Evolutionary conservation across 1,140 invertebrate genomes (phyloP), one percentile per base, ranked within the genome.

Genomic region (Phymorhynchus buccinoides): DNA sequence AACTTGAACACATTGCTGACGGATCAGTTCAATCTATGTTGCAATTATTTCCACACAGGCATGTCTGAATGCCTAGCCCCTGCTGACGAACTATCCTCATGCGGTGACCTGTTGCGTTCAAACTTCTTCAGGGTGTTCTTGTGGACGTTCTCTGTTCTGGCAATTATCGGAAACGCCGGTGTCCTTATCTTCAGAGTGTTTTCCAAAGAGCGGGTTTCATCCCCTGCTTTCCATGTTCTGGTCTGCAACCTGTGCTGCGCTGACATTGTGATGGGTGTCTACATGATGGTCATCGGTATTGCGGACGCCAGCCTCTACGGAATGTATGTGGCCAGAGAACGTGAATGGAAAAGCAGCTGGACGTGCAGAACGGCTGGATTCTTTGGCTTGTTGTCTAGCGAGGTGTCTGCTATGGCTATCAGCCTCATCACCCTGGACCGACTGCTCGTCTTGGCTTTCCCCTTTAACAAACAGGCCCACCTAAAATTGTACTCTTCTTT

Each of bases 261-360:
- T 37, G 90, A 92, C 68, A 84, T 91, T n/a, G 16, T 91, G 30
- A 92, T 91, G 91, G 91, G 91, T 6, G 48, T 92, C 16, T 91
- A 92, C 82, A 71, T 92, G 48, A 41, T 89, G 12, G 87, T 91
- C 12, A 90, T 91, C 41, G 90, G 88, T 9, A 41, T 86, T 16
- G 88, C 88, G 3, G 90, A 91, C 80, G 52, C 81, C 3, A 32
- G 81, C 18, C 90, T 87, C 62, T 78, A 86, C n/a, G 89, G 87
- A n/a, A 75, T 39, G 7, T 92, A 91, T 75, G 82, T 88, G 7
- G 84, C 84, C 39, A 41, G 89, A 77, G 90, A 85, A 37, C 16
- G 27, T 7, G 7, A 73, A 0, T 91, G 90, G 91, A 85, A 84
- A 68, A 52, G 79, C 0, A 89, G 91, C 66, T 1, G 12, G 9